phyloP scores from a whole-genome alignment of 1,140 invertebrate species.

The Melipona quadrifasciata region DNA sequence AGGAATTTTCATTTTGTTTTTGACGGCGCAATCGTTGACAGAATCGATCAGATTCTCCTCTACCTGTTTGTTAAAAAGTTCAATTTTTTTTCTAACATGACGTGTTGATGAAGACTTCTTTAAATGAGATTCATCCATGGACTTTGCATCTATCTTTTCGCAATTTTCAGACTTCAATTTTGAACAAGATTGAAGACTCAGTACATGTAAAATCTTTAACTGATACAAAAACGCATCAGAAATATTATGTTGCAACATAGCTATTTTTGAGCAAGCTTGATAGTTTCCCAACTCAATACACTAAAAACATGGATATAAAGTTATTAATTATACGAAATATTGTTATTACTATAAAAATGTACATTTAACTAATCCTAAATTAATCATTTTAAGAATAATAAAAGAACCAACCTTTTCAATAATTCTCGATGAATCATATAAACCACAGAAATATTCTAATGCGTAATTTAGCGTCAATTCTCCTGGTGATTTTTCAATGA shows the following conservation, averaged over 20 bases:
- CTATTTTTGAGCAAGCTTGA: constrained; percentile 80
- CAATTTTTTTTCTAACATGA: constrained; percentile 66
- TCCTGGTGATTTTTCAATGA: constrained; percentile 73
- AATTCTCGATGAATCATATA: constrained; percentile 82
- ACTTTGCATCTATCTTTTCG: background rate
- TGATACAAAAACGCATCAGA: constrained; percentile 78
- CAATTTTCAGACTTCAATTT: constrained; percentile 30
- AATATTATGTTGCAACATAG: constrained; percentile 78
- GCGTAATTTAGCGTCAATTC: constrained; percentile 82
- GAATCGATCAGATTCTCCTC: constrained; percentile 78
- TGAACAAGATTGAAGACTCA: constrained; percentile 50
- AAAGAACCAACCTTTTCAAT: constrained; percentile 73
- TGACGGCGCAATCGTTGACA: constrained; percentile 74
- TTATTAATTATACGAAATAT: background rate
- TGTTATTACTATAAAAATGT: background rate
- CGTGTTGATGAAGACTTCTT: constrained; percentile 19
- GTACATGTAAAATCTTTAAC: constrained; percentile 76
- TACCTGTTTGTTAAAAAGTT: constrained; percentile 77
- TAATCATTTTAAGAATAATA: background rate
- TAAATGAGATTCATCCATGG: background rate
- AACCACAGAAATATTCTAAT: constrained; percentile 82
- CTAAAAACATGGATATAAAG: constrained; percentile 46
- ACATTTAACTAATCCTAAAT: background rate
- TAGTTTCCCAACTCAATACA: constrained; percentile 79
- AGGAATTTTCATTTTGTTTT: constrained; percentile 76